Evolutionary conservation across 2,888 invertebrate species (phyloP).

Genomic region (Aspidiotus rigidus): DNA sequence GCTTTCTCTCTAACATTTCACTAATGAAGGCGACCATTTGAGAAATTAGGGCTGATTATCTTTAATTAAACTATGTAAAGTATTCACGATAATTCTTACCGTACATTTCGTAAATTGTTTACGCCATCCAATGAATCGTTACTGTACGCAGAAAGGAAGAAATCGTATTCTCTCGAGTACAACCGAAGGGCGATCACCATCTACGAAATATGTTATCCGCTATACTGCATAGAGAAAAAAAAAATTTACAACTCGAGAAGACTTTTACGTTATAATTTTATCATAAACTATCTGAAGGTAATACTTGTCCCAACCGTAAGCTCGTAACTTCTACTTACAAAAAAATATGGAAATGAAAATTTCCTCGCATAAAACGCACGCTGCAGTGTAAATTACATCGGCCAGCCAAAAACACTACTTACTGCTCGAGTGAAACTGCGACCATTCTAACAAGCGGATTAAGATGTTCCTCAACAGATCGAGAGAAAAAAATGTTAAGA

Average conservation of each 20-base stretch:
- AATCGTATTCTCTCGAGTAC: too few relatives aligned
- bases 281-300: constrained; percentile 23
- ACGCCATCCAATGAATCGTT: too few relatives aligned
- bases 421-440: constrained; percentile 9
- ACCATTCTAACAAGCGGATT: constrained; percentile 19
- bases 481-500: constrained; percentile 14
- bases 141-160: too few relatives aligned
- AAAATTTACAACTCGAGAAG: not conserved
- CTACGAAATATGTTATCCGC: too few relatives aligned
- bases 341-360: not conserved
- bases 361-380: not conserved
- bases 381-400: constrained; percentile 13
- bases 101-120: too few relatives aligned
- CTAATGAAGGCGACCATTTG: too few relatives aligned
- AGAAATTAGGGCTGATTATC: too few relatives aligned
- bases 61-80: too few relatives aligned
- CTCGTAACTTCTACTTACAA: constrained; percentile 27
- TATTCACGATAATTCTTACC: too few relatives aligned
- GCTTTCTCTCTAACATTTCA: too few relatives aligned
- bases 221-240: too few relatives aligned
- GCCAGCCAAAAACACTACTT: constrained; percentile 22
- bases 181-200: too few relatives aligned
- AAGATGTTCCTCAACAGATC: not conserved
- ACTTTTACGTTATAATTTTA: constrained; percentile 19
- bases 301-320: constrained; percentile 28